Evolutionary conservation across 35 echinoderm and acorn worm species (phyloP), one percentile per base, ranked within the genome.

Genomic region (Acanthaster planci): DNA sequence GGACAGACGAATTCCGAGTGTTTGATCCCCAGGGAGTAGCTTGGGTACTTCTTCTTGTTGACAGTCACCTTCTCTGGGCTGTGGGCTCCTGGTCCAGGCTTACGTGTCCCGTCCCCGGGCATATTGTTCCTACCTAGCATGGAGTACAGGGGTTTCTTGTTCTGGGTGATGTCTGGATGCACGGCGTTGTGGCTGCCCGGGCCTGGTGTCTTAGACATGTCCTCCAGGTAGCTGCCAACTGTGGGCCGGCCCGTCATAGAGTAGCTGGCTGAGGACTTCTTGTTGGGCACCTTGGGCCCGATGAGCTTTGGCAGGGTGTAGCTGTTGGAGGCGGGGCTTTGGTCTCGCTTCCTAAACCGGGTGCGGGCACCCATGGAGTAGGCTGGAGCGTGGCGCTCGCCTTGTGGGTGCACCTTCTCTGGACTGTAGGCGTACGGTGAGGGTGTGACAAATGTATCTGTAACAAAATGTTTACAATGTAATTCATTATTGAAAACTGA

Each of bases 1-100:
- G 96, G 96, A 67, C 85, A 90, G 8, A 99, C 88, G 83, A 91
- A 99, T 68, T 99, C 96, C 32, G 96, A 99, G 76, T 99, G 92
- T 44, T 84, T 90, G 59, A 94, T 94, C 4, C 96, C 96, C 8
- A 99, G 64, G 0, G 96, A 99, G 67, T 89, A 84, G 51, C 82
- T 91, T 9, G 92, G 92, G 38, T 91, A 88, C 57, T 91, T 87
- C 42, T 83, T 77, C 82, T 94, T 99, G 72, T 89, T 94, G 10
- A 91, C 91, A 47, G 81, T 83, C 16, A 94, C 96, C 55, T 93
- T 94, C 78, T 99, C 96, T 7, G 96, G 96, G 37, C 86, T 91
- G 56, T 99, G 96, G 44, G 91, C 89, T 7, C 96, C 96, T 19
- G 96, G 96, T 17, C 96, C 96, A 34, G 92, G 96, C 56, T 92